Base-by-base conservation (phyloP, 2,888 invertebrate species). In the Amphipoea oculea region DNA sequence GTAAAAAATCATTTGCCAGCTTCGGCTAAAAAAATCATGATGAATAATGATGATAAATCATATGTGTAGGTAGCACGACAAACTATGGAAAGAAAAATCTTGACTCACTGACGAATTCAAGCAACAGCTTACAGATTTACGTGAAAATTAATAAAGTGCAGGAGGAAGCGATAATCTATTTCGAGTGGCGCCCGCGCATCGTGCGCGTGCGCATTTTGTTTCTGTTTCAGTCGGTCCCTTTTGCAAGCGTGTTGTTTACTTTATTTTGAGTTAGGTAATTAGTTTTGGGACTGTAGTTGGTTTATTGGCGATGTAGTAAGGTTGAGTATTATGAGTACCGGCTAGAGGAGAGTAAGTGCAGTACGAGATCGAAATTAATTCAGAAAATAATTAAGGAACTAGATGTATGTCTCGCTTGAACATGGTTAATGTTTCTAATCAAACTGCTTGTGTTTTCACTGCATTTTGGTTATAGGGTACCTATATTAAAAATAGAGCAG, bases 161-260 rank as follows among this genome's bases (percentile, higher is more conserved):
- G 60, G 89, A 92, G 68, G 90, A 92, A 91, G 78, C 87, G 88
- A 40, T 29, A 29, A 29, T 29, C 29, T 29, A 93, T 92, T 93
- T 92, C 72, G 74, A 87, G 91, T 74, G 82, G 87, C 88, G 84
- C 84, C 81, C 72, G 78, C 83, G 40, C 77, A 60, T 45, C 87
- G 20, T 85, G 72, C 84, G 79, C 75, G n/a, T 77, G 71, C 76
- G 51, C 79, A 76, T 79, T 72, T 89, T 89, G 85, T 90, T 90
- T 85, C 83, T 23, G 45, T 78, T 78, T 29, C 29, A 83, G 76
- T 83, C 78, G 73, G 81, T 85, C 88, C 86, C 20, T 68, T 48
- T 69, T 65, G 65, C 60, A 66, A 12, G 40, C 23, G 6, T 23
- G 36, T 14, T 76, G 54, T 73, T 70, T 82, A 81, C 20, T 73